Conservation (phyloP, 23 tunicate genomes). For the Clavelina lepadiformis region DNA sequence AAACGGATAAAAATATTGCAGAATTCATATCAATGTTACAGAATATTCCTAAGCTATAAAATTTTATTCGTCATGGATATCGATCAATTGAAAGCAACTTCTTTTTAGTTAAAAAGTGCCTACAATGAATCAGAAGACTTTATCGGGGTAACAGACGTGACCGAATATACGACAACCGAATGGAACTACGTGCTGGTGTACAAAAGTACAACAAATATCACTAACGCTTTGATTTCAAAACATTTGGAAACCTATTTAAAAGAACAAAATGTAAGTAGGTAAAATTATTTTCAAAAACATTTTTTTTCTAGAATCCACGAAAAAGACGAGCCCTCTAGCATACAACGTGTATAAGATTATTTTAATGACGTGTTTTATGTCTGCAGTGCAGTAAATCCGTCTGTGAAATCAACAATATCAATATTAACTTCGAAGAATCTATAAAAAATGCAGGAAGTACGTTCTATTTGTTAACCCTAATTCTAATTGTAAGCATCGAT, state of each 20-base stretch:
- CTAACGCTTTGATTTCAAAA: background rate
- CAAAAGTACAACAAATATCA: background rate
- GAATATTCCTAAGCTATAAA: too few relatives aligned
- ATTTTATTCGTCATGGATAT: too few relatives aligned
- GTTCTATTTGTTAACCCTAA: background rate
- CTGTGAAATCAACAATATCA: too few relatives aligned
- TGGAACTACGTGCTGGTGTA: conserved; percentile 15
- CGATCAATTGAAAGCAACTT: background rate
- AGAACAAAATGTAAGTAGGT: background rate
- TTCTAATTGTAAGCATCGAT: too few relatives aligned
- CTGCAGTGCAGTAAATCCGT: too few relatives aligned
- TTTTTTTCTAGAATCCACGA: too few relatives aligned
- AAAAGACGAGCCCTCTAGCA: too few relatives aligned
- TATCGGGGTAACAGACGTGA: background rate
- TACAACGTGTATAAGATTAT: too few relatives aligned
- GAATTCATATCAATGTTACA: too few relatives aligned
- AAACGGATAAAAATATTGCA: background rate
- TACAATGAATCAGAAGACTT: conserved; percentile 2
- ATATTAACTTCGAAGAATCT: background rate
- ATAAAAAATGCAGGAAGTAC: conserved; percentile 5
- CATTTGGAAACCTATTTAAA: background rate
- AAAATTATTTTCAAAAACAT: background rate
- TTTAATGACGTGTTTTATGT: background rate
- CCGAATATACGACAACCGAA: background rate
- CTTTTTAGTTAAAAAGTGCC: conserved; percentile 1